Percentiles rank a stretch among this genome's conserved stretches.
Evolutionary conservation across 2,888 invertebrate species (phyloP).

Genomic region (Rhaphigaster nebulosa): DNA sequence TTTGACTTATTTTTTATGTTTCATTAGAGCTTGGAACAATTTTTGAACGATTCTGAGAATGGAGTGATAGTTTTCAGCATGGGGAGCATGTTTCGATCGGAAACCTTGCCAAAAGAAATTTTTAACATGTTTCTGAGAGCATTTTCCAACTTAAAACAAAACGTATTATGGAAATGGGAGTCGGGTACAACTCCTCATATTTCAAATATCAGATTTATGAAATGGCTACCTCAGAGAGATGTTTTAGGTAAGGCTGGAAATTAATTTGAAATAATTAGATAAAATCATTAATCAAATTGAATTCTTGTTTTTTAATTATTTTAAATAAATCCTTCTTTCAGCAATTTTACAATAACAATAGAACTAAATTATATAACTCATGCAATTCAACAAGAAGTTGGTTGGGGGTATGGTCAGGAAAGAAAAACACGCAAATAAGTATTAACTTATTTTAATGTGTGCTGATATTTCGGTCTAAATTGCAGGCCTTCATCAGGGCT

Average conservation of each 20-base stretch:
- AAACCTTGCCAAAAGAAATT: constrained; percentile 60
- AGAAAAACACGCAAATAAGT: too few species aligned
- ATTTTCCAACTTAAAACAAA: constrained; percentile 62
- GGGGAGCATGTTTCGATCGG: constrained; percentile 63
- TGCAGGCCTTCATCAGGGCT: too few species aligned
- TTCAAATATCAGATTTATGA: constrained; percentile 62
- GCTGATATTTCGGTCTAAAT: too few species aligned
- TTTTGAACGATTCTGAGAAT: constrained; percentile 63
- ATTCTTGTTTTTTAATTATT: background rate
- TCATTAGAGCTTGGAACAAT: constrained; percentile 65
- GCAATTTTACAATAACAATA: background rate
- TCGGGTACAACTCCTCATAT: constrained; percentile 53
- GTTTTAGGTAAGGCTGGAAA: constrained; percentile 61
- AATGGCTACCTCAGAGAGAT: constrained; percentile 64
- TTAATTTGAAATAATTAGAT: constrained; percentile 6
- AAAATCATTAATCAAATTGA: background rate
- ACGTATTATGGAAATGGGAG: constrained; percentile 64
- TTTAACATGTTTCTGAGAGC: constrained; percentile 60
- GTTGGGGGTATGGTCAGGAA: too few species aligned
- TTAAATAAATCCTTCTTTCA: background rate
- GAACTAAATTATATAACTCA: background rate
- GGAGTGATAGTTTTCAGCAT: constrained; percentile 66
- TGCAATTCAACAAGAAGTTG: background rate
- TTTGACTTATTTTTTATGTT: constrained; percentile 28
- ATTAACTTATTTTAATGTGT: too few species aligned